Base-by-base conservation (phyloP, 1,140 invertebrate genomes). In the Sinella curviseta region DNA sequence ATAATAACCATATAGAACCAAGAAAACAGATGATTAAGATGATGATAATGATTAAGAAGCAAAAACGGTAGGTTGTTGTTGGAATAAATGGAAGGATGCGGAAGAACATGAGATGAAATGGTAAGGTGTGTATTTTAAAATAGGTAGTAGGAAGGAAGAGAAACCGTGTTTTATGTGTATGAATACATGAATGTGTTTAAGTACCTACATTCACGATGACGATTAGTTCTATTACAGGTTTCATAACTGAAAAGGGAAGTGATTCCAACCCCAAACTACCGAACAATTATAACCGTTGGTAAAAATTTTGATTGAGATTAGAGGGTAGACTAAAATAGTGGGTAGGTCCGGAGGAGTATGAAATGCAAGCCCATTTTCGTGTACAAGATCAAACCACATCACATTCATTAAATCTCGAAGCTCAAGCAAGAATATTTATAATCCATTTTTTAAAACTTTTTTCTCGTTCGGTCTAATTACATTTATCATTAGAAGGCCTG, bases 291-390 rank as follows among this genome's bases (percentile, higher is more conserved):
- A 70, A 70, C 26, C 24, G 24, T 70, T 17, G 3, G 65, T 70
- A 70, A 3, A 70, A 70, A 8, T 70, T 70, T 70, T 70, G 65
- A 70, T 70, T 70, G 65, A 70, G 65, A 70, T 70, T 70, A 70
- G 28, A 70, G 31, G 65, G 65, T 70, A 30, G 8, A 31, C 28
- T 31, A 31, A 70, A 70, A 33, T 33, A n/a, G 65, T 30, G 65
- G 65, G 65, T 70, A 31, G 65, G 65, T 31, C 12, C 30, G 26
- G 28, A 60, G 24, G 12, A 26, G 57, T 60, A 17, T 26, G 12
- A 60, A 60, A 60, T n/a, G 3, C 24, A n/a, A 14, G 4, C 57
- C 57, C n/a, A n/a, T n/a, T 60, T 60, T 48, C 20, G 8, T 20
- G 20, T 48, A 48, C 8, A 8, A 48, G 39, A 8, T 20, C 8